Percentiles rank a stretch among this genome's conserved stretches.
These are phyloP conservation scores for Steatocranus sp. DNA, from an alignment of 2,797 vertebrate species.

Conservation along the genomic window DNA sequence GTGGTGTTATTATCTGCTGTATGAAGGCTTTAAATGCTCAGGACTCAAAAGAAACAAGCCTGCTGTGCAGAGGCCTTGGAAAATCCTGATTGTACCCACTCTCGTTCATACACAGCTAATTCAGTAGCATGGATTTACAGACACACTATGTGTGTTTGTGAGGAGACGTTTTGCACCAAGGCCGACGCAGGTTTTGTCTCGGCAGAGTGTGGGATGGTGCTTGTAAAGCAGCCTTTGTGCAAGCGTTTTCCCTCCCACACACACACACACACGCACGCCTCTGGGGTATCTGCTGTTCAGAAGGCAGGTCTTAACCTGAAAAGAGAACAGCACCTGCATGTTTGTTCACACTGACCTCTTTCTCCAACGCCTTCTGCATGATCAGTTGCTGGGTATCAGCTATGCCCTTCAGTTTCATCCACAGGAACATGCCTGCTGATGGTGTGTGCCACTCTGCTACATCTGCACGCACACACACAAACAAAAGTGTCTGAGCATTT, in stretches of 20 bases:
- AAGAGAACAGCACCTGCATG: neutral
- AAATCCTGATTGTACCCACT: slow-evolving; percentile 22
- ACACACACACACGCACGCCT: neutral
- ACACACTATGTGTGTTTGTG: neutral
- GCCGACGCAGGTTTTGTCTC: neutral
- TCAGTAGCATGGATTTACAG: slow-evolving; percentile 10
- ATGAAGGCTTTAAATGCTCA: neutral
- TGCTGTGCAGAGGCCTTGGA: neutral
- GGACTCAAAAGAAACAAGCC: neutral
- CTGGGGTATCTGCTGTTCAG: neutral
- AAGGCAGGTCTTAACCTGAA: neutral
- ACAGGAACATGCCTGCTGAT: slow-evolving; percentile 82
- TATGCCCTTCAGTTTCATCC: slow-evolving; percentile 81
- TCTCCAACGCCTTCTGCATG: slow-evolving; percentile 78
- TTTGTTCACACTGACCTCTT: slow-evolving; percentile 62
- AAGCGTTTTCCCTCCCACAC: slow-evolving; percentile 2
- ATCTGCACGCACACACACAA: slow-evolving; percentile 40
- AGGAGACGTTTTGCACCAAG: neutral
- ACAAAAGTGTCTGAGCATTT: neutral
- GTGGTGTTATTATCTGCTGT: neutral
- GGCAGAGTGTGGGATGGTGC: slow-evolving; percentile 21
- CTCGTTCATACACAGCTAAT: neutral
- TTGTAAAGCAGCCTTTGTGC: slow-evolving; percentile 32
- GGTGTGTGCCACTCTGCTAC: slow-evolving; percentile 82
- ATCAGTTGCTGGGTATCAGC: slow-evolving; percentile 77